Evolutionary conservation across 1,140 invertebrate species (phyloP), one percentile per base, ranked within the genome.

Genomic region (Drosophila suzukii): DNA sequence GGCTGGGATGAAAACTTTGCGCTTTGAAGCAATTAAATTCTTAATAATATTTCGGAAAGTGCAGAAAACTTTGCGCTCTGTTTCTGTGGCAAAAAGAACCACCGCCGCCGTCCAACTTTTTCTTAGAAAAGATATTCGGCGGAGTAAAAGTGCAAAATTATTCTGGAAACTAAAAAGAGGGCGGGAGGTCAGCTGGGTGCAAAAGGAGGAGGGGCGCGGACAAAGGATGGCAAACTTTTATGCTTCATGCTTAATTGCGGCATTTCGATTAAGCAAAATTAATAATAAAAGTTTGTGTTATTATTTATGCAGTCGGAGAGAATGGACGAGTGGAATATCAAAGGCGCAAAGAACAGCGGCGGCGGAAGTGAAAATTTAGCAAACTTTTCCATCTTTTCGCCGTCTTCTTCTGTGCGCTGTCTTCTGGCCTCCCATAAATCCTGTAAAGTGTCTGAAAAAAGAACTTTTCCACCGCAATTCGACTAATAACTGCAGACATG

Each of bases 251-350:
- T 88, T 85, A 85, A 85, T 85, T 85, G 83, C 78, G 75, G 83
- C 83, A 88, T 85, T 85, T 85, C 82, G 82, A 85, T 85, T 85
- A 85, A 85, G 82, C 76, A 88, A 85, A 85, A 85, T 85, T 76
- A 88, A 85, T 85, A 85, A 85, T 81, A 78, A 85, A 85, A 85
- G 75, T 85, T 88, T 85, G 59, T 88, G 57, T 82, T 88, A 78
- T 88, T 85, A 85, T 88, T 82, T 88, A 66, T 56, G 74, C 74
- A 82, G 70, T 62, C 65, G 59, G 39, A 32, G 58, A 66, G 58
- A 66, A 66, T 51, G 34, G 36, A 75, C 39, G 51, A 65, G 59
- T 4, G 44, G 58, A 55, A 65, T 68, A 65, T 53, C 57, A 51
- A 70, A 75, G 70, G 47, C 56, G 57, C 10, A 74, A 72, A 72